phyloP scores from a whole-genome alignment of 64 coral and sea anemone species.

The Montipora efflorescens region DNA sequence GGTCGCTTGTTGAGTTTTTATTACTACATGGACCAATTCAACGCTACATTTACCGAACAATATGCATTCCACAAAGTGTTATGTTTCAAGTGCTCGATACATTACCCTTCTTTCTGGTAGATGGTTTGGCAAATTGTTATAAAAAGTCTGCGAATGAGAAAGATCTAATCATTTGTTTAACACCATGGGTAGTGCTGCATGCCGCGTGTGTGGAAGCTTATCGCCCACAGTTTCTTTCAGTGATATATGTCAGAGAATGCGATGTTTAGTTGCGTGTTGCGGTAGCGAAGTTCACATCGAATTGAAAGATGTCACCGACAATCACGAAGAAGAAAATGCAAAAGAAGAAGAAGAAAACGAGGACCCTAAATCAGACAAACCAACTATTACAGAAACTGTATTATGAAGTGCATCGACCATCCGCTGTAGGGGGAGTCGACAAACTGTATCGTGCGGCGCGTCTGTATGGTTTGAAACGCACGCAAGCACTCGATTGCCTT shows the following conservation, averaged over 20 bases:
- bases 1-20: no score
- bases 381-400: neutral
- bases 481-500: no score
- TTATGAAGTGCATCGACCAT: no score
- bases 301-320: neutral
- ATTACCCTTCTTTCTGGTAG: no score
- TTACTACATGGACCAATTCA: no score
- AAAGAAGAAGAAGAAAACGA: neutral
- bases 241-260: neutral
- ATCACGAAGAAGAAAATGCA: neutral
- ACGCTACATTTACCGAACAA: no score
- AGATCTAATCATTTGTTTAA: neutral
- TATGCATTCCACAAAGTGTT: no score
- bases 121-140: neutral
- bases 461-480: no score
- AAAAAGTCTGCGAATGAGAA: neutral
- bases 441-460: no score
- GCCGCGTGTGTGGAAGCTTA: neutral
- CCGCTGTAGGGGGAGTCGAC: no score
- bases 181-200: no score
- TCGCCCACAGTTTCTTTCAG: neutral
- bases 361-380: neutral
- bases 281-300: constrained; percentile 11
- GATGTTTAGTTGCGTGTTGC: constrained; percentile 9
- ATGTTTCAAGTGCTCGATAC: no score